These are phyloP conservation scores for Himalopsyche kuldschensis DNA, from an alignment of 2,888 invertebrate species.

Conservation along the genomic window DNA sequence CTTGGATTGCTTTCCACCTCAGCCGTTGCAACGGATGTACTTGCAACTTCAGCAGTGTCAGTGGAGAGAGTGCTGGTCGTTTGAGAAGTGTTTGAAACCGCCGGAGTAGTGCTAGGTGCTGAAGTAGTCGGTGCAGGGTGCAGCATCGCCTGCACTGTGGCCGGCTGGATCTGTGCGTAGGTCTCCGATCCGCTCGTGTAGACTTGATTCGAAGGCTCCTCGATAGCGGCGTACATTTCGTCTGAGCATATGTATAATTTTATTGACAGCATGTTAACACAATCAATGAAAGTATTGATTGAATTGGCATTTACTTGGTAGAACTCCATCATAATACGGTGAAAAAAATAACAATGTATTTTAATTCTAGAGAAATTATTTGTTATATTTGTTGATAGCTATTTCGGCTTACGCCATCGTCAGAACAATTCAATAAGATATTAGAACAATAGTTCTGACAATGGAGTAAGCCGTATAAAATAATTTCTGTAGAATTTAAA, in stretches of 20 bases:
- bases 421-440: too few species aligned
- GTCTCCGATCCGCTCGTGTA: conserved; percentile 83
- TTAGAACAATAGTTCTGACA: too few species aligned
- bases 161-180: conserved; percentile 78
- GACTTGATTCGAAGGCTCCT: conserved; percentile 67
- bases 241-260: conserved; percentile 55
- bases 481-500: too few species aligned
- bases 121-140: conserved; percentile 12
- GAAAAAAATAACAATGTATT: too few species aligned
- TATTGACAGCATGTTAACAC: too few species aligned
- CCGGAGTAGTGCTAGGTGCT: background rate
- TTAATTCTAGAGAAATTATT: too few species aligned
- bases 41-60: background rate
- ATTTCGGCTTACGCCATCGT: too few species aligned
- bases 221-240: conserved; percentile 90
- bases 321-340: too few species aligned
- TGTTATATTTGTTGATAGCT: too few species aligned
- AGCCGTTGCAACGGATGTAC: background rate
- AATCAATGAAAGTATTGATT: too few species aligned
- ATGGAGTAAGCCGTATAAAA: too few species aligned
- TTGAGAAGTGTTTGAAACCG: background rate
- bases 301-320: too few species aligned
- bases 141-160: conserved; percentile 39
- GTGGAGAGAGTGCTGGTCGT: background rate
- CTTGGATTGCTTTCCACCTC: background rate